Evolutionary conservation across 2,113 vertebrate genomes (phyloP).

Genomic region (Glareola pratincola): DNA sequence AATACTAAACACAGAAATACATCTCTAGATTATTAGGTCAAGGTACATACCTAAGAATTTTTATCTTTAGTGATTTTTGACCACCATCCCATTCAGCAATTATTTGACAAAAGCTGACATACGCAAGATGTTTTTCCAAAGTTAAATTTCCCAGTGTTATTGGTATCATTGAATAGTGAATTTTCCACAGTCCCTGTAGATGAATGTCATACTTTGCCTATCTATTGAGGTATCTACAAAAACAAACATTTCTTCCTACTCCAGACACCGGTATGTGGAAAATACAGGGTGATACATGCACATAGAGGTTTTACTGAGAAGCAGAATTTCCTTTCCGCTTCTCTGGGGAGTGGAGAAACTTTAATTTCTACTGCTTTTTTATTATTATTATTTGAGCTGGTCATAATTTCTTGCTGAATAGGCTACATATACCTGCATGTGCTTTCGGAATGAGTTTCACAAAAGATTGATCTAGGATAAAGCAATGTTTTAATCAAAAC

Average conservation of each 20-base stretch:
- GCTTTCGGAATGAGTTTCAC: slow-evolving; percentile 17
- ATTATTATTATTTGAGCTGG: background rate
- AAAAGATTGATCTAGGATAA: background rate
- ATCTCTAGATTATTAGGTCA: background rate
- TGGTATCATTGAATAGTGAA: background rate
- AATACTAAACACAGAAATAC: background rate
- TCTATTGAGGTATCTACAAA: background rate
- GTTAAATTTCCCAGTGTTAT: background rate
- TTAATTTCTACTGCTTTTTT: background rate
- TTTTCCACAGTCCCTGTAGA: background rate
- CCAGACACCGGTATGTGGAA: background rate
- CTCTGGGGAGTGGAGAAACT: background rate
- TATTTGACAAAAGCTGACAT: background rate
- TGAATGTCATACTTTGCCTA: background rate
- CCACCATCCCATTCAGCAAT: background rate
- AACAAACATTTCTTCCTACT: background rate
- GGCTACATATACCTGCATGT: background rate
- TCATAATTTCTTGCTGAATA: slow-evolving; percentile 6
- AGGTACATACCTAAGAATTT: background rate
- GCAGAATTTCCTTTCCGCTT: background rate
- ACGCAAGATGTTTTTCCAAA: background rate
- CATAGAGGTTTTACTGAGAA: background rate
- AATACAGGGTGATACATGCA: background rate
- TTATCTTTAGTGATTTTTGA: background rate
- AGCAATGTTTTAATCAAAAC: slow-evolving; percentile 47